Percentiles rank a stretch among this genome's conserved stretches.
Conservation (phyloP, 92 coral and sea anemone genomes). For the Bergia sp. region DNA sequence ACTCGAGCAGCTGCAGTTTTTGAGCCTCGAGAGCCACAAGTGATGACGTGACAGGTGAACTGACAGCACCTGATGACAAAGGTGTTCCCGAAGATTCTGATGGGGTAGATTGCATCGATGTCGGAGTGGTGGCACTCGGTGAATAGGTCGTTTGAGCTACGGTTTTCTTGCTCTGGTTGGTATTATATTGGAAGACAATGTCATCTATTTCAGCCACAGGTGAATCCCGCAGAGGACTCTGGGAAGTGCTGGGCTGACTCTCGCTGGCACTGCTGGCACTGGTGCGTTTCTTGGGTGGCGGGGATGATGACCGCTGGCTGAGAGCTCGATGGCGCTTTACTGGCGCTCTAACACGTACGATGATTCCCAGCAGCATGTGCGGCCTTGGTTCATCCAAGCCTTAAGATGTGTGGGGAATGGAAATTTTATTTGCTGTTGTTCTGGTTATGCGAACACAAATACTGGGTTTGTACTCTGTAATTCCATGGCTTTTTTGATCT, state of each 20-base stretch:
- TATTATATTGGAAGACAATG: conserved; percentile 90
- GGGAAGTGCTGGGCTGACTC: conserved; percentile 58
- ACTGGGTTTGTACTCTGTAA: too few species aligned
- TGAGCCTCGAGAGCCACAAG: conserved; percentile 53
- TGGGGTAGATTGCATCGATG: conserved; percentile 67
- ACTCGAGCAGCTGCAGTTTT: conserved; percentile 65
- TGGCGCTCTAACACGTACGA: conserved; percentile 79
- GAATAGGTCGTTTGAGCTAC: conserved; percentile 50
- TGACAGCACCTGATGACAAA: conserved; percentile 47
- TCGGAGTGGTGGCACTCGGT: conserved; percentile 55
- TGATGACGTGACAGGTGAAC: conserved; percentile 30
- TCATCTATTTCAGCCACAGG: conserved; percentile 96
- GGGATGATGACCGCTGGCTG: conserved; percentile 74
- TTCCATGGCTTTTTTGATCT: too few species aligned
- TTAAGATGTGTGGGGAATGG: conserved; percentile 16
- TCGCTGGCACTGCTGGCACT: conserved; percentile 60
- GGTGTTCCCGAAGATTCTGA: conserved; percentile 66
- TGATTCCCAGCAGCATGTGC: conserved; percentile 92
- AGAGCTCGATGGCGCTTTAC: conserved; percentile 87
- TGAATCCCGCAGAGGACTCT: conserved; percentile 72
- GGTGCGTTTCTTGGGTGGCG: conserved; percentile 75
- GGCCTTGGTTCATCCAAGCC: conserved; percentile 98
- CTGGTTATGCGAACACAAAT: not conserved
- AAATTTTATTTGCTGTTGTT: too few species aligned
- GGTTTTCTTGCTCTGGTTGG: conserved; percentile 72